These are phyloP conservation scores for Hemibagrus guttatus DNA, from an alignment of 2,797 vertebrate species.

Conservation along the genomic window DNA sequence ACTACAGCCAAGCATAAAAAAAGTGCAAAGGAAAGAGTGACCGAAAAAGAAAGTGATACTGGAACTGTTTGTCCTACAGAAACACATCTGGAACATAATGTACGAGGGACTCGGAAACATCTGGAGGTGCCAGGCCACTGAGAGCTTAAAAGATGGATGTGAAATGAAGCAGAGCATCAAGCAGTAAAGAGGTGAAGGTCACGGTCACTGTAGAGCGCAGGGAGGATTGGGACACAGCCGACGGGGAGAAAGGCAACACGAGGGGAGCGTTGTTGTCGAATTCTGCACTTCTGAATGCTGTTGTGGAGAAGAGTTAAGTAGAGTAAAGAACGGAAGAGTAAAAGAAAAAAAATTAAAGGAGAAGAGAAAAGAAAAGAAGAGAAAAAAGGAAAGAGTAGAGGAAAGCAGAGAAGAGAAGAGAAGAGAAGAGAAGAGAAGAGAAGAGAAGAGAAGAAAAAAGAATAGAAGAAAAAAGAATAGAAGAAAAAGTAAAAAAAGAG, in stretches of 20 bases:
- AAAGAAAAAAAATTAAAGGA: too few relatives aligned
- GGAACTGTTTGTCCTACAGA: conserved; percentile 14
- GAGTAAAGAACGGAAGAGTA: too few relatives aligned
- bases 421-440: too few relatives aligned
- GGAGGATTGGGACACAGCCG: neutral
- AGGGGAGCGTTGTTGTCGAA: too few relatives aligned
- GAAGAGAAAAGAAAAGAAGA: too few relatives aligned
- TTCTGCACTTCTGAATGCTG: too few relatives aligned
- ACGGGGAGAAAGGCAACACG: neutral
- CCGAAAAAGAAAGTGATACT: neutral
- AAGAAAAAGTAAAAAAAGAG: too few relatives aligned
- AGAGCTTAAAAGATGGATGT: neutral
- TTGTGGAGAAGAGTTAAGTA: too few relatives aligned
- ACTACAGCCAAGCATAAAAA: neutral
- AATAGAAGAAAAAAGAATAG: too few relatives aligned
- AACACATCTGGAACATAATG: neutral
- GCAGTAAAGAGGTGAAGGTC: neutral
- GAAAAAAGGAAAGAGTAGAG: too few relatives aligned
- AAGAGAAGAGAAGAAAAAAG: too few relatives aligned
- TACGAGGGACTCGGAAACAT: neutral
- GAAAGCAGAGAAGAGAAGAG: too few relatives aligned
- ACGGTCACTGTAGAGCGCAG: neutral
- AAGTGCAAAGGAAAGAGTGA: neutral
- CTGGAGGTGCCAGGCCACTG: neutral
- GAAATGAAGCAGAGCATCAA: neutral